Base-by-base conservation (phyloP, 2,888 invertebrate genomes). In the Ariolimax columbianus region DNA sequence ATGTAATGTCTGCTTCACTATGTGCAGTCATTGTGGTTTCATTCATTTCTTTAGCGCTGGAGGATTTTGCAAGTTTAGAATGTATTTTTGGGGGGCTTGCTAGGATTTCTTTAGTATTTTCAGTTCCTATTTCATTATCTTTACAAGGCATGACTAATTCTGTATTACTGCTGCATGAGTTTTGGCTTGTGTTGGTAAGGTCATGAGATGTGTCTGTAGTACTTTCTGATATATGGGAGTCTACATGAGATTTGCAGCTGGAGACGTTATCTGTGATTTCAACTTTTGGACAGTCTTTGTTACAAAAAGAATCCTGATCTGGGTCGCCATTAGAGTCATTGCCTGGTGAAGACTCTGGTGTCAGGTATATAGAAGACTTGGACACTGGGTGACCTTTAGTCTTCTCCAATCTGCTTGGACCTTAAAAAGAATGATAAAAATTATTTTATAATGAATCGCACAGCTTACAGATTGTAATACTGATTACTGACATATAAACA, bases 311-410 rank as follows among this genome's bases (percentile, higher is more conserved):
- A n/a, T n/a, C 40, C 38, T 77, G 72, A n/a, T n/a, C 59, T 7
- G 33, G 40, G 19, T 79, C 85, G 30, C 33, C 23, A 17, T 84
- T 78, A 19, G 82, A 73, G 23, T 89, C 88, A 86, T 89, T 90
- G n/a, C 86, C 86, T 6, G 91, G 91, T 23, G 91, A 90, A 2
- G 90, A 84, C 40, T 90, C 89, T n/a, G 91, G 91, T 1, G 91
- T 91, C 14, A 91, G 83, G 19, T 91, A 72, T 14, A 90, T 88
- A 40, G 90, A 90, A n/a, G 90, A 88, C n/a, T 81, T 82, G 19
- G 84, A 85, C 26, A 89, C 51, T 14, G 86, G 79, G 30, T 77
- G 47, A 17, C 81, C 78, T 59, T 66, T 70, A 23, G 86, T 84
- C 23, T 68, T 38, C 1, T 4, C 30, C 59, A 30, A n/a, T 59